Conservation (phyloP, 2,113 vertebrate genomes). For the Thymallus thymallus region DNA sequence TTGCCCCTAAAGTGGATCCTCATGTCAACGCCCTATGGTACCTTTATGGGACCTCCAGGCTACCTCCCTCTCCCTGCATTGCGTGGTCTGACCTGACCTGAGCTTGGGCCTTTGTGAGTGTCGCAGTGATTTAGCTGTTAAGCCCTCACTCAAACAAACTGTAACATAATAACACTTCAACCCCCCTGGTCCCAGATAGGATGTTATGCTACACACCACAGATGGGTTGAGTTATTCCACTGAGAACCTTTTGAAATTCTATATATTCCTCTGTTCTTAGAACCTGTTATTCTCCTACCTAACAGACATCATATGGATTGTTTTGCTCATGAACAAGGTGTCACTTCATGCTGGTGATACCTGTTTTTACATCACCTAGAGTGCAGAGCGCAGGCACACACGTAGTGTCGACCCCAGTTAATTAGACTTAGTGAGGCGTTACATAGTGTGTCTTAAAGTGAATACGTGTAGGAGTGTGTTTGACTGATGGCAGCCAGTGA, state of each 20-base stretch:
- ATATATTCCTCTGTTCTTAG: background rate
- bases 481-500: constrained; percentile 30
- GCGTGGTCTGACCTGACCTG: constrained; percentile 46
- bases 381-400: background rate
- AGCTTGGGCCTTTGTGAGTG: constrained; percentile 66
- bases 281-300: background rate
- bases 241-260: background rate
- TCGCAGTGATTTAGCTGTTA: constrained; percentile 69
- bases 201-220: background rate
- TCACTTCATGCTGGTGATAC: background rate
- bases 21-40: constrained; percentile 57
- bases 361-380: background rate
- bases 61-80: constrained; percentile 10
- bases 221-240: background rate
- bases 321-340: background rate
- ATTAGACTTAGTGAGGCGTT: constrained; percentile 34
- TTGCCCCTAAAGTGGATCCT: constrained; percentile 63
- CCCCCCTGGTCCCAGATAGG: constrained; percentile 40
- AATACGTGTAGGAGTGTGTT: constrained; percentile 35
- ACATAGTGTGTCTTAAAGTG: constrained; percentile 28
- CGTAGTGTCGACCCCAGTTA: constrained; percentile 15
- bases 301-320: background rate
- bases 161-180: constrained; percentile 78
- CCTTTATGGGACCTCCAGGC: constrained; percentile 1
- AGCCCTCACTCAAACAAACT: constrained; percentile 74